Evolutionary conservation across 2,888 invertebrate genomes (phyloP).

Genomic region (Leptinotarsa juncta): DNA sequence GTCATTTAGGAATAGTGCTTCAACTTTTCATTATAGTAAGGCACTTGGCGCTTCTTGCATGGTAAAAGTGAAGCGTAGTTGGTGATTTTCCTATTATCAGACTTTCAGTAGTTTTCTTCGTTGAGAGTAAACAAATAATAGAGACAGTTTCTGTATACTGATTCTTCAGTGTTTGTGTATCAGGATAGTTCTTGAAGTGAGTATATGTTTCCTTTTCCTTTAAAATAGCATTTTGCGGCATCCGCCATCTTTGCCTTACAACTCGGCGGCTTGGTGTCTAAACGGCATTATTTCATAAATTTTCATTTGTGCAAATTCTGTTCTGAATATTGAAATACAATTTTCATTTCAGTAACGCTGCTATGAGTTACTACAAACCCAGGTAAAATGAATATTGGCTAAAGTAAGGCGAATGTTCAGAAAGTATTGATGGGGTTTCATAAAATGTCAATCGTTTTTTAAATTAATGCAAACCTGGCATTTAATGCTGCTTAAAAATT

Average conservation of each 20-base stretch:
- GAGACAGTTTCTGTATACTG: too few relatives aligned
- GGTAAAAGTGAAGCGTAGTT: too few relatives aligned
- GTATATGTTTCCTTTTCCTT: too few relatives aligned
- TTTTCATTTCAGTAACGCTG: constrained; percentile 57
- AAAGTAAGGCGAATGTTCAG: background rate
- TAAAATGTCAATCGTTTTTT: too few relatives aligned
- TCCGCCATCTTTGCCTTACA: background rate
- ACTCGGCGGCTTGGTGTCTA: background rate
- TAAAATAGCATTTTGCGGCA: background rate
- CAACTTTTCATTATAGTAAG: too few relatives aligned
- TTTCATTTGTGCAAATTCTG: background rate
- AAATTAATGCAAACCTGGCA: too few relatives aligned
- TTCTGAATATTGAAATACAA: constrained; percentile 34
- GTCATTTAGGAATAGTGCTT: background rate
- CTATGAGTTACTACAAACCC: constrained; percentile 61
- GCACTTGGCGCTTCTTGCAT: too few relatives aligned
- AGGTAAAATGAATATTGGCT: constrained; percentile 52
- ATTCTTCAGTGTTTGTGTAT: too few relatives aligned
- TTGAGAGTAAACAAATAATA: too few relatives aligned
- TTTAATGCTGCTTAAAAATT: background rate
- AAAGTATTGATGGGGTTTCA: background rate
- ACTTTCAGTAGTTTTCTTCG: too few relatives aligned
- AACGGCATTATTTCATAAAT: background rate
- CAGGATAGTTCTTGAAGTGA: too few relatives aligned
- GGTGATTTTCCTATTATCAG: too few relatives aligned